Base-by-base conservation (phyloP, 2,888 invertebrate genomes). In the Scrobipalpa atriplicella region DNA sequence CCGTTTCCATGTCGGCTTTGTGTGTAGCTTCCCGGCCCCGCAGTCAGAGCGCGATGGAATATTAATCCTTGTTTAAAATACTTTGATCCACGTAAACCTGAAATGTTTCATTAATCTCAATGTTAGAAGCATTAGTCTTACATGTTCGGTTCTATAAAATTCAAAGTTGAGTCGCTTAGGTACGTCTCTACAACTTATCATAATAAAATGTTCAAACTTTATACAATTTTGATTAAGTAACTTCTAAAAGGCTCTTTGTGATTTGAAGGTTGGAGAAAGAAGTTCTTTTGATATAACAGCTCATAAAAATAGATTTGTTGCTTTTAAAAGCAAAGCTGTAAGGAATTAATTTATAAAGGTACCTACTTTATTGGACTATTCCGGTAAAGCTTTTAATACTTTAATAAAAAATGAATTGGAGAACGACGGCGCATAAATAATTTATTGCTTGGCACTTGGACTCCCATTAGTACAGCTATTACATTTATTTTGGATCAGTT, bases 1-100 rank as follows among this genome's bases (percentile, higher is more conserved):
- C 86, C 87, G 85, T 90, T 90, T 85, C 84, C 85, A 82, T 89
- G 90, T 90, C 84, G 80, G 87, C 85, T 89, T 89, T 89, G 84
- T 89, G 81, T 79, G 82, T 81, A 79, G 84, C 85, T 88, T 90
- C 88, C 85, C 79, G 69, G 76, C 75, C 72, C 78, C 73, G 74
- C 69, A 73, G 79, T 74, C 75, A 76, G 79, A 77, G 73, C 73
- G 73, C 78, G 79, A 75, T 74, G 78, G 82, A 85, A 82, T 86
- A 90, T 89, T 87, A 90, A 88, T 89, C 84, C 84, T 82, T 71
- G 81, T 85, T 85, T 80, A 79, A 80, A 83, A 84, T 78, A 81
- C 79, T 86, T 81, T 82, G 79, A 81, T 79, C 75, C 75, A 73
- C 67, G 69, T 69, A 68, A 75, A 79, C 77, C 77, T 72, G 77